A percentile compares a stretch with the other conserved stretches of the same genome.
Conservation (phyloP, 2,888 invertebrate genomes). For the Buathra laborator region DNA sequence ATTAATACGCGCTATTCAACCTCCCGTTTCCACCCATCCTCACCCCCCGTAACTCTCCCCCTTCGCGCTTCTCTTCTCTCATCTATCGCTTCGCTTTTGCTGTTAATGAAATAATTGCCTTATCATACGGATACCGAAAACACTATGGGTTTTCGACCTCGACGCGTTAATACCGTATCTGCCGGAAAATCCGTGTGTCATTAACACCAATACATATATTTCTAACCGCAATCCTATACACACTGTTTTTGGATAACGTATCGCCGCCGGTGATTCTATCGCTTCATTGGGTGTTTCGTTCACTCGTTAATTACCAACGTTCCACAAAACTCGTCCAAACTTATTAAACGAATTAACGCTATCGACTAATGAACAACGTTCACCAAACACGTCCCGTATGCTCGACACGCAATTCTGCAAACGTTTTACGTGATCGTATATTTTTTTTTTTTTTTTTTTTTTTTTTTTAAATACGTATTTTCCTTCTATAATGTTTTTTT, state of each 20-base stretch:
- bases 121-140: constrained; percentile 47
- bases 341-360: constrained; percentile 45
- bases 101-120: constrained; percentile 57
- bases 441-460: neutral
- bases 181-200: constrained; percentile 34
- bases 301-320: neutral
- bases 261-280: constrained; percentile 10
- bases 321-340: constrained; percentile 40
- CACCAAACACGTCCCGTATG: neutral
- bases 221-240: neutral
- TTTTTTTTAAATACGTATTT: neutral
- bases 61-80: neutral
- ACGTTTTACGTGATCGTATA: neutral
- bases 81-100: constrained; percentile 18
- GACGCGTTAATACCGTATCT: constrained; percentile 7
- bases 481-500: neutral
- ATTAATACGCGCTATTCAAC: constrained; percentile 50
- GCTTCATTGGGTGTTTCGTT: constrained; percentile 23
- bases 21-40: neutral
- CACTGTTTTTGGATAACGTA: constrained; percentile 29
- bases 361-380: constrained; percentile 30
- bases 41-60: neutral
- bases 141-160: constrained; percentile 30
- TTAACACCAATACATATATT: constrained; percentile 9
- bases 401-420: neutral